Evolutionary conservation across 2,113 vertebrate genomes (phyloP).

Genomic region (Glaucomys volans): DNA sequence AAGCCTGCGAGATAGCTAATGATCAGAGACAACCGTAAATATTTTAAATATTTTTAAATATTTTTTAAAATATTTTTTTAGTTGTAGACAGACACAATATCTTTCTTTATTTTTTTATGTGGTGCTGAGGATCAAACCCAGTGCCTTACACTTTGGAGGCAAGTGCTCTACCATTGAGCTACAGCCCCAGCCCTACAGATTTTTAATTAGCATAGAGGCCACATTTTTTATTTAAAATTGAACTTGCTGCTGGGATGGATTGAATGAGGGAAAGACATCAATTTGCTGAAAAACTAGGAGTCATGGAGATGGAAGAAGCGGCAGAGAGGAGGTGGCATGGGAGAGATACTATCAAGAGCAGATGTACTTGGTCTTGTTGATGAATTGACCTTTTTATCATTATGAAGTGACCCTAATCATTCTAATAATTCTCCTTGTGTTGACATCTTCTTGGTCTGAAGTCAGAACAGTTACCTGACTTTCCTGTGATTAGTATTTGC

Average conservation of each 20-base stretch:
- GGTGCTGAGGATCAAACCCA: no score
- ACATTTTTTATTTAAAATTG: neutral
- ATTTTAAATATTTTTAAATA: no score
- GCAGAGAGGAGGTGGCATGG: neutral
- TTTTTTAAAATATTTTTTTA: no score
- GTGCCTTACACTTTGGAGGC: no score
- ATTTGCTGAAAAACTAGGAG: neutral
- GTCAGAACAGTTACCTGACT: neutral
- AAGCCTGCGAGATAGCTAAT: neutral
- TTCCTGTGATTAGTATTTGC: neutral
- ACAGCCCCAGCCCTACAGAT: no score
- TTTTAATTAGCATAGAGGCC: neutral
- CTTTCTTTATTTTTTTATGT: no score
- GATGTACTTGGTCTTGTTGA: neutral
- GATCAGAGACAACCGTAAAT: neutral
- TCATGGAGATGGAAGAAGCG: neutral
- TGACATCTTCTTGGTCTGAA: neutral
- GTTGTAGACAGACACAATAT: no score
- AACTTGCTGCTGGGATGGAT: neutral
- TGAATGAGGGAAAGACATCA: neutral
- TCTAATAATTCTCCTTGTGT: neutral
- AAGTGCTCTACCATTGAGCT: no score
- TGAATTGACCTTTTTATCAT: neutral
- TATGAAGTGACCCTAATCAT: neutral
- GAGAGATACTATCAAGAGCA: neutral